These are phyloP conservation scores for Caradrina kadenii DNA, from an alignment of 2,888 invertebrate species.

Conservation along the genomic window DNA sequence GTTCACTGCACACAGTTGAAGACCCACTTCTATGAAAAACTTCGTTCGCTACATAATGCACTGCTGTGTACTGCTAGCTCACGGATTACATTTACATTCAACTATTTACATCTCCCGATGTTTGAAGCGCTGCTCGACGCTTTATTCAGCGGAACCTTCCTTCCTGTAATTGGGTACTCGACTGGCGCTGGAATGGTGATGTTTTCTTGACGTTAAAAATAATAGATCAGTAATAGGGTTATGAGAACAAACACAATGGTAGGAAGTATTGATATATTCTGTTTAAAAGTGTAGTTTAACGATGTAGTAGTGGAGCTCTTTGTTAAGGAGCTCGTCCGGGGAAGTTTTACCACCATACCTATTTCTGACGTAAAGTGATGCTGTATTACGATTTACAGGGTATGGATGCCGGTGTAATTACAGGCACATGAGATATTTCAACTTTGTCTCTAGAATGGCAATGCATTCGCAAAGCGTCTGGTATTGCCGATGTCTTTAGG, in stretches of 20 bases:
- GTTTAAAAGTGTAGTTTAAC: too few relatives aligned
- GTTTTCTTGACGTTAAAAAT: conserved; percentile 23
- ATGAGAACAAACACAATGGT: background rate
- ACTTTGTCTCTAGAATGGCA: too few relatives aligned
- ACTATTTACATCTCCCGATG: conserved; percentile 27
- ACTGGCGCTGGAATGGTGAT: conserved; percentile 20
- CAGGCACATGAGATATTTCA: too few relatives aligned
- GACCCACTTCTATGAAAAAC: conserved; percentile 9
- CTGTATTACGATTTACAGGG: too few relatives aligned
- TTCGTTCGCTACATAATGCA: conserved; percentile 23
- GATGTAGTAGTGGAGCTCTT: too few relatives aligned
- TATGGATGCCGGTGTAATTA: too few relatives aligned
- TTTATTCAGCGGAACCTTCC: conserved; percentile 30
- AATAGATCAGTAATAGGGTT: background rate
- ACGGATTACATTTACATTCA: conserved; percentile 41
- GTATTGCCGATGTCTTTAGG: too few relatives aligned
- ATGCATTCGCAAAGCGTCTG: too few relatives aligned
- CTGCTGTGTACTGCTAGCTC: conserved; percentile 1
- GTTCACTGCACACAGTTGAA: conserved; percentile 2
- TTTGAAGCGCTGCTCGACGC: conserved; percentile 29
- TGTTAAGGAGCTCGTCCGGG: too few relatives aligned
- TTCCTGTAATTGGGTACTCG: conserved; percentile 36
- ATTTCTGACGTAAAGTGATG: too few relatives aligned
- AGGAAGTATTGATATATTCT: background rate
- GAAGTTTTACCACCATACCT: too few relatives aligned